Evolutionary conservation across 2,888 invertebrate species (phyloP), one percentile per base, ranked within the genome.

Genomic region (Agelastica alni): DNA sequence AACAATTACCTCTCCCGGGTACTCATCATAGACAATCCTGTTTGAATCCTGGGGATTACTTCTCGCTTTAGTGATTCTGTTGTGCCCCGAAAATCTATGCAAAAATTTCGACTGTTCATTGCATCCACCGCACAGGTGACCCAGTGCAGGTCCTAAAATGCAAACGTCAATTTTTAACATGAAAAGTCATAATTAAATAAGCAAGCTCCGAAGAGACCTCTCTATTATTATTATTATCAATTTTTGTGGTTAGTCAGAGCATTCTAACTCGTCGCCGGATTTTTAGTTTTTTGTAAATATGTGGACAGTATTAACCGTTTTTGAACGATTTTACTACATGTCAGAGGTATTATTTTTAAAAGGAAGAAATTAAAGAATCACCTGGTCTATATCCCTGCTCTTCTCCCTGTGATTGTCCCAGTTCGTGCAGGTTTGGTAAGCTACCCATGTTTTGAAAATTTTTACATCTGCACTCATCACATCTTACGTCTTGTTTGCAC

Each of bases 381-480:
- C 61, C 61, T 53, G 59, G 61, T 26, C 39, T 62, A 22, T 55
- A 62, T 2, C 59, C 47, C 37, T 56, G 56, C 20, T 64, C 54
- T 13, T 43, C 46, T n/a, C 59, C 61, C 10, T 67, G 70, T 20
- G 65, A 64, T 59, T 67, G 72, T 20, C 81, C 81, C 68, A 86
- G 76, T 68, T 85, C 84, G 70, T 85, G 85, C 54, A 86, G 73
- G 75, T 86, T 85, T 60, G 86, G 86, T 67, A 86, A 70, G 66
- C 85, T 85, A 47, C 86, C 85, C 86, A 86, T 86, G 45, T 58
- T 63, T 58, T 45, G 45, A 48, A 39, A 42, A 48, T 48, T 46
- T 43, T 39, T 39, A 52, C 34, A 53, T 42, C 18, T 51, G 54
- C 56, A 51, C 52, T 58, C 65, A 64, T 63, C 52, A 63, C 62